phyloP scores from a whole-genome alignment of 2,888 invertebrate species.

The Epiblema foenella region DNA sequence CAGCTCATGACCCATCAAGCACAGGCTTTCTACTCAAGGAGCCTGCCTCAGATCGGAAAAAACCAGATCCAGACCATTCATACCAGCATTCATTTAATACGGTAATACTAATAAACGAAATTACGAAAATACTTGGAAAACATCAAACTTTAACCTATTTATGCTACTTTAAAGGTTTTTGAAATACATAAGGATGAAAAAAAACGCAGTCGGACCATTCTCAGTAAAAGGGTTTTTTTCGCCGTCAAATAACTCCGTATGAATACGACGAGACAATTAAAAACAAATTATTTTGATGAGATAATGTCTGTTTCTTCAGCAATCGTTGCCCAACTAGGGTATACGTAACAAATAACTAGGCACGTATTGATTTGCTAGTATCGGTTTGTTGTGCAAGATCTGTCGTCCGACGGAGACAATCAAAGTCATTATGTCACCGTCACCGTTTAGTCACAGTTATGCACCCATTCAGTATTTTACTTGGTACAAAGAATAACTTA shows the following conservation, averaged over 20 bases:
- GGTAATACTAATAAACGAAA: no score
- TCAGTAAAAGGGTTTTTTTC: background rate
- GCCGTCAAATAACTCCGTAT: background rate
- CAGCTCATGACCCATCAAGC: slow-evolving; percentile 19
- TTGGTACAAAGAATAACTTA: background rate
- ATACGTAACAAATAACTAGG: slow-evolving; percentile 45
- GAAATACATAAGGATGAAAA: no score
- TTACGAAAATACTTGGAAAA: no score
- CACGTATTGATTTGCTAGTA: slow-evolving; percentile 56
- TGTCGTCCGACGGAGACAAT: slow-evolving; percentile 54
- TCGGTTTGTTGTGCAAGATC: slow-evolving; percentile 59
- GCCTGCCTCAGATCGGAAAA: background rate
- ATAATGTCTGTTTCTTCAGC: slow-evolving; percentile 20
- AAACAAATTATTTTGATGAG: slow-evolving; percentile 13
- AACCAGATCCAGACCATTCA: no score
- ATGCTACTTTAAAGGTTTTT: no score
- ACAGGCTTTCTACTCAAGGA: slow-evolving; percentile 25
- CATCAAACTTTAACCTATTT: no score
- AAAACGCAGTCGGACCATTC: no score
- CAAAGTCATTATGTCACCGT: slow-evolving; percentile 55
- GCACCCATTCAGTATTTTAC: slow-evolving; percentile 9
- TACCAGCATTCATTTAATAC: no score
- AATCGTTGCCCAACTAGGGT: slow-evolving; percentile 30
- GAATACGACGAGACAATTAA: background rate
- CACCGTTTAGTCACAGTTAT: slow-evolving; percentile 41